Conservation (phyloP, 2,888 invertebrate genomes). For the Hemaris fuciformis region DNA sequence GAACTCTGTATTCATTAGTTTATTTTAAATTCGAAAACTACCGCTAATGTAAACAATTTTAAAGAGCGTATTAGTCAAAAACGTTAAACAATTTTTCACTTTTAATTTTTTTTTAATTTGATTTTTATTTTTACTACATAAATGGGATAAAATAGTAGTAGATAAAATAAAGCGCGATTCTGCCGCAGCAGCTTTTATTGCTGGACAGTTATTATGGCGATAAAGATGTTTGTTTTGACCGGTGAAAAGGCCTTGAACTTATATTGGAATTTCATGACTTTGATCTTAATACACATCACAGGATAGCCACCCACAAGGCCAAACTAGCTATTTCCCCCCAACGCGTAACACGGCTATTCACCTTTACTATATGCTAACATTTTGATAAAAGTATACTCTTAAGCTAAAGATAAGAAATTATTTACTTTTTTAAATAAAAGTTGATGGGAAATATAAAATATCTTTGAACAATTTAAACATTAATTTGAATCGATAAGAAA, state of each 20-base stretch:
- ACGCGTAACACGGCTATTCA: conserved; percentile 12
- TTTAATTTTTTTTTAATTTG: too few species aligned
- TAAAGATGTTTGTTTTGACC: background rate
- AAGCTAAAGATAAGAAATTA: background rate
- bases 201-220: background rate
- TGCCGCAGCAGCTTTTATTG: background rate
- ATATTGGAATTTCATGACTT: conserved; percentile 6
- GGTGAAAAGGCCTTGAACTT: conserved; percentile 8
- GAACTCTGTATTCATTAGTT: too few species aligned
- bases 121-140: too few species aligned
- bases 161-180: background rate
- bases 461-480: too few species aligned
- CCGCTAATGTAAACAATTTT: too few species aligned
- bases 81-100: too few species aligned
- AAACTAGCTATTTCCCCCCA: conserved; percentile 11
- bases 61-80: too few species aligned
- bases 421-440: background rate
- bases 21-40: too few species aligned
- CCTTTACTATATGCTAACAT: background rate
- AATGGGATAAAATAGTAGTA: background rate
- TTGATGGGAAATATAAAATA: too few species aligned
- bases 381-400: background rate
- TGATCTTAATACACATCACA: conserved; percentile 10
- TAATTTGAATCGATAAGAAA: too few species aligned
- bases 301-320: conserved; percentile 12